These are phyloP conservation scores for Rhabdomys dilectus DNA, from an alignment of 2,113 vertebrate species.

Conservation along the genomic window DNA sequence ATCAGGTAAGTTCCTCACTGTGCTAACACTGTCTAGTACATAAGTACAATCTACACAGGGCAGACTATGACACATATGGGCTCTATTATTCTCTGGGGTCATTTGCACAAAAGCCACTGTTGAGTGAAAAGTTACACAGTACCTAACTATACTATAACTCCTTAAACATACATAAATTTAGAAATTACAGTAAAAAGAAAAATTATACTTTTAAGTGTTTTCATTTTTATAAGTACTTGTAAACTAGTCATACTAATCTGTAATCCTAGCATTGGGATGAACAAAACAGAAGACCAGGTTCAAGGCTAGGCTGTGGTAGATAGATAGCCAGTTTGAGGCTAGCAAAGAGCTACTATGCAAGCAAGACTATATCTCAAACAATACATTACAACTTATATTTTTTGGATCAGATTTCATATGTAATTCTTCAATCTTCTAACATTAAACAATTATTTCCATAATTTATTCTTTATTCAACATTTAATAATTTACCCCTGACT, in stretches of 20 bases:
- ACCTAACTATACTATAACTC: background rate
- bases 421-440: background rate
- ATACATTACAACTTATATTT: background rate
- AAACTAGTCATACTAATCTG: background rate
- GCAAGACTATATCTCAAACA: background rate
- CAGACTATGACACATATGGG: background rate
- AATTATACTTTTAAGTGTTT: background rate
- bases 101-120: background rate
- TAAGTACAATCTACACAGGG: background rate
- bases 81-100: background rate
- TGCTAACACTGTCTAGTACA: background rate
- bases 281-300: no score
- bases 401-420: background rate
- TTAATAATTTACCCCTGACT: background rate
- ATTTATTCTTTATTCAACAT: background rate
- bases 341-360: background rate
- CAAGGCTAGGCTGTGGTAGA: background rate
- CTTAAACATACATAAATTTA: conserved; percentile 15
- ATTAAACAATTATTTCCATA: background rate
- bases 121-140: background rate
- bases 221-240: background rate
- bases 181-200: background rate
- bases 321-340: background rate
- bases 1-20: background rate
- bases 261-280: background rate